Evolutionary conservation across 2,888 invertebrate genomes (phyloP).

Genomic region (Pteria penguin): DNA sequence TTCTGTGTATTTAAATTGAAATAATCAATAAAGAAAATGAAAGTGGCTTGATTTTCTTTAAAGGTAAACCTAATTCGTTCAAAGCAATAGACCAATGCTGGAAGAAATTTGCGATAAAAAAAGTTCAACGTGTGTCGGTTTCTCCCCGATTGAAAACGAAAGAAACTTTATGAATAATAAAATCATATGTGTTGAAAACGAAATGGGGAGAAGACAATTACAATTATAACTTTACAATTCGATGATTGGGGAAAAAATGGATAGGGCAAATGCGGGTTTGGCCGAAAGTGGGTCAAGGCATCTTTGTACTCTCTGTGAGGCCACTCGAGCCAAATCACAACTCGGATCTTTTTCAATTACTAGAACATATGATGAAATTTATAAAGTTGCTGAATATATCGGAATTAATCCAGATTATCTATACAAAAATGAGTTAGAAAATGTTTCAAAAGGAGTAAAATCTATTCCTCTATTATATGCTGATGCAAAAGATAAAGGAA

Average conservation of each 20-base stretch:
- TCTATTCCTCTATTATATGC: too few species aligned
- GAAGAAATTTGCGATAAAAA: slow-evolving; percentile 10
- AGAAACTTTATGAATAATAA: too few species aligned
- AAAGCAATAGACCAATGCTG: slow-evolving; percentile 1
- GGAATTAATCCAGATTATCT: slow-evolving; percentile 5
- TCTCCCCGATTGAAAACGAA: slow-evolving; percentile 15
- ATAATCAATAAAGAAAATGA: too few species aligned
- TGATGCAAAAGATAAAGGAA: slow-evolving; percentile 3
- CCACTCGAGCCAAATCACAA: slow-evolving; percentile 2
- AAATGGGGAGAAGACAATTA: too few species aligned
- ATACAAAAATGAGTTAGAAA: slow-evolving; percentile 3
- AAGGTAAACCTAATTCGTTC: too few species aligned
- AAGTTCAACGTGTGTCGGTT: not conserved
- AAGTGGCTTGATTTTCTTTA: too few species aligned
- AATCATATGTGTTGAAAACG: too few species aligned
- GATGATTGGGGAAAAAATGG: too few species aligned
- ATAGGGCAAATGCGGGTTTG: slow-evolving; percentile 6
- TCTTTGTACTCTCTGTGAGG: slow-evolving; percentile 17
- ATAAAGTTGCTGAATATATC: not conserved
- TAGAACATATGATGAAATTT: not conserved
- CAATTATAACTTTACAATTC: too few species aligned
- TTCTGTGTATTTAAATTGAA: too few species aligned
- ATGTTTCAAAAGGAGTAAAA: slow-evolving; percentile 4
- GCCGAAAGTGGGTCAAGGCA: slow-evolving; percentile 8
- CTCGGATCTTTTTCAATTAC: slow-evolving; percentile 4